Conservation (phyloP, 2,797 vertebrate genomes). For the Sebastes miniatus region DNA sequence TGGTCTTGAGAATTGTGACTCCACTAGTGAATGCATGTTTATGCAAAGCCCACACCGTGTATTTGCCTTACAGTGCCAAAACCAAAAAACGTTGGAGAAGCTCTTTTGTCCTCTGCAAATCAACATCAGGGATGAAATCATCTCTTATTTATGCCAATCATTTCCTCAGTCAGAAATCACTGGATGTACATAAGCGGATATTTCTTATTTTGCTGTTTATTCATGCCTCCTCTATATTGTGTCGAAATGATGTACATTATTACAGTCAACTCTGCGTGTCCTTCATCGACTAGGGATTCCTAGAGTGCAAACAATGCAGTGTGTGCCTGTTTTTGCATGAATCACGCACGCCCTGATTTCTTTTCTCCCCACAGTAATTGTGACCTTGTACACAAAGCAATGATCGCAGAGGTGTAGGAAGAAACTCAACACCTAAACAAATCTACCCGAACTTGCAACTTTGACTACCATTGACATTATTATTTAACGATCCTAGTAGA, state of each 20-base stretch:
- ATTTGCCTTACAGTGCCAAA: background rate
- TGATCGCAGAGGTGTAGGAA: background rate
- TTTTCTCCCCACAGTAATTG: background rate
- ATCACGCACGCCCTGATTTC: background rate
- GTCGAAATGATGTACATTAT: background rate
- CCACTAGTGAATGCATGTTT: background rate
- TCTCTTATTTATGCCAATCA: background rate
- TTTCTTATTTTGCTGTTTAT: background rate
- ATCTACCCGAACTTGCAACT: background rate
- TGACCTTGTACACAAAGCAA: background rate
- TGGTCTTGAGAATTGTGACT: background rate
- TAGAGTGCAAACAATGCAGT: conserved; percentile 15
- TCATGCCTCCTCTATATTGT: background rate
- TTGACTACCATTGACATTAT: background rate
- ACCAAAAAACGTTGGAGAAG: background rate
- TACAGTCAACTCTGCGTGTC: background rate
- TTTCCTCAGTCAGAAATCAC: background rate
- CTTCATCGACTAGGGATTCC: background rate
- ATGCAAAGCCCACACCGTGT: background rate
- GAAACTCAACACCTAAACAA: background rate
- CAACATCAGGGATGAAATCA: background rate
- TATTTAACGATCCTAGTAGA: background rate
- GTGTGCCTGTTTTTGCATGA: conserved; percentile 3
- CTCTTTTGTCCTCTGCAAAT: background rate
- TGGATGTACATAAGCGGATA: background rate